Base-by-base conservation (phyloP, 2,797 vertebrate genomes). In the Semotilus atromaculatus region DNA sequence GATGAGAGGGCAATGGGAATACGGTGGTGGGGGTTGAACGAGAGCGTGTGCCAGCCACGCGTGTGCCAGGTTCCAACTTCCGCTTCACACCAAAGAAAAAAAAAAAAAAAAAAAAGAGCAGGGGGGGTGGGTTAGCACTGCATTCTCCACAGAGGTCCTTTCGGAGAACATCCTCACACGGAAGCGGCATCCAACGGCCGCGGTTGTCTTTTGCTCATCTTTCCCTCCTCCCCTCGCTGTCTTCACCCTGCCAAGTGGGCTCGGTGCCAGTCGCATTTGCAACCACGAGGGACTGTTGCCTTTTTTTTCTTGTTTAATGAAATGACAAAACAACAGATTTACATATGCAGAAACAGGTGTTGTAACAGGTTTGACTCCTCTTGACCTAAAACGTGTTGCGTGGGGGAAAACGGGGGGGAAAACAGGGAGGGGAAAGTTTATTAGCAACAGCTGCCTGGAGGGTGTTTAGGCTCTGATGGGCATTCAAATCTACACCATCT, bases 281-380 rank as follows among this genome's bases (percentile, higher is more conserved):
- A 87, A 95, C 93, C 96, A 95, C 94, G n/a, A 95, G 96, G 97
- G 96, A 97, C 94, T 78, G 84, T 86, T 92, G 93, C 93, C 93
- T 94, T 93, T 90, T 93, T 93, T 84, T 81, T 88, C 91, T 91
- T 96, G 94, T 94, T 96, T 96, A 97, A 98, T 96, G 94, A 97
- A 96, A 97, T 95, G 95, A 97, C 95, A 97, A 96, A 97, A 96
- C 95, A 96, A 96, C 96, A 97, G 95, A 98, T 97, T 96, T 97
- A 94, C 96, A 96, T 96, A 96, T 94, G 92, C 90, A 96, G 94
- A 97, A 97, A 95, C 97, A 98, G 97, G 97, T 98, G 97, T 94
- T 96, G 89, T 95, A 97, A 97, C 96, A 98, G 96, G 96, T 97
- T 97, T 97, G 96, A 96, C 90, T 97, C 95, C 93, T 95, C 94